Base-by-base conservation (phyloP, 1,140 invertebrate genomes). In the Elysia chlorotica region DNA sequence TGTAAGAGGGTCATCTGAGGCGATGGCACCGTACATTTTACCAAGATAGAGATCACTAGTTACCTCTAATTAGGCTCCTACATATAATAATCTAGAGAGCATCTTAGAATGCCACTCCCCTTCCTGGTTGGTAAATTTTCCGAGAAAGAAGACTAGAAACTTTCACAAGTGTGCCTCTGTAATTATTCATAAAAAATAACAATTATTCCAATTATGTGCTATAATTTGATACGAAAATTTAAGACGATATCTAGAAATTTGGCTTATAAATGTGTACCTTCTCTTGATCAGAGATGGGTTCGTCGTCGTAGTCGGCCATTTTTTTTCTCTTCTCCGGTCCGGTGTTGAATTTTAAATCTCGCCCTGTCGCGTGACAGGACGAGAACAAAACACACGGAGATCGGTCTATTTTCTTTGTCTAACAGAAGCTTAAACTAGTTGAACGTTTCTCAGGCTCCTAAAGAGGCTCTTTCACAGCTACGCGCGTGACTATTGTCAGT, bases 261-360 rank as follows among this genome's bases (percentile, higher is more conserved):
- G n/a, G n/a, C n/a, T n/a, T n/a, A 35, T 33, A 37, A 19, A 37
- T 10, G 65, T 41, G 31, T 79, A 87, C 86, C 81, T 84, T 85
- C 75, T 87, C 84, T 71, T 80, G 77, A 37, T 87, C 85, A n/a
- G 83, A 84, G 62, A 87, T 83, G 30, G 82, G 83, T 65, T 87
- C 86, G 28, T 86, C 77, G 61, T 86, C 73, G 48, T 70, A 72
- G 59, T 86, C 85, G 33, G 86, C 81, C 84, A 85, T 85, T 72
- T 83, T 83, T 78, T 59, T n/a, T n/a, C n/a, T n/a, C n/a, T n/a
- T n/a, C n/a, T n/a, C n/a, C 36, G 21, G 23, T 71, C 19, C 41
- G 68, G 36, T 62, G 68, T 17, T 56, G 61, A 28, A 71, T 71
- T 31, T 65, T 37, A n/a, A 48, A 71, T 63, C 69, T 37, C 68